Evolutionary conservation across 2,113 vertebrate species (phyloP).

Genomic region (Centropus bengalensis): DNA sequence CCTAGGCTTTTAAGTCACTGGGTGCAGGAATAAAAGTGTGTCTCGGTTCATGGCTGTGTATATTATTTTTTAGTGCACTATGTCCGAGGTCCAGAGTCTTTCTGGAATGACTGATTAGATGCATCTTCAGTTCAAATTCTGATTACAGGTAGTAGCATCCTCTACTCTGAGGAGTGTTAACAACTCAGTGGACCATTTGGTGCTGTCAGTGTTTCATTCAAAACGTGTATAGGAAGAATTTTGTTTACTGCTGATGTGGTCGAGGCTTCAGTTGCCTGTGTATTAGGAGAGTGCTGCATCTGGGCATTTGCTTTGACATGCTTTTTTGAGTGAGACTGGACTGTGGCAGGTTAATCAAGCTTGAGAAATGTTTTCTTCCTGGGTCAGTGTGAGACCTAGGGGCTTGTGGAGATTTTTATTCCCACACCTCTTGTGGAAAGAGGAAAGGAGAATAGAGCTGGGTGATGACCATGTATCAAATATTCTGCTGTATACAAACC

Average conservation of each 20-base stretch:
- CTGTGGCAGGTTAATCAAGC: not conserved
- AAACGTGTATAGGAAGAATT: not conserved
- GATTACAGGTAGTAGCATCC: not conserved
- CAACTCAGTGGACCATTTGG: not conserved
- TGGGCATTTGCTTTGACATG: not conserved
- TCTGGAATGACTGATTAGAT: not conserved
- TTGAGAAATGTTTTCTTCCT: not conserved
- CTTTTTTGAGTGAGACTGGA: not conserved
- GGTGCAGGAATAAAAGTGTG: not conserved
- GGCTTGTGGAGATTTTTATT: not conserved
- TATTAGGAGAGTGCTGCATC: not conserved
- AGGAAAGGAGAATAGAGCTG: not conserved
- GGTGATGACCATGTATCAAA: not conserved
- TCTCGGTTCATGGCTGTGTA: not conserved
- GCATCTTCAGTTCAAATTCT: not conserved
- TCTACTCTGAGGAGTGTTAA: not conserved
- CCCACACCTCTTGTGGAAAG: not conserved
- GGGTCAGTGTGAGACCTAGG: not conserved
- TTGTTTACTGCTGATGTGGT: not conserved
- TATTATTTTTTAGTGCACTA: not conserved
- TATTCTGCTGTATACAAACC: not conserved
- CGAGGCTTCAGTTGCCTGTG: not conserved
- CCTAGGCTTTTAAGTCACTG: not conserved
- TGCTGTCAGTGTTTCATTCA: not conserved
- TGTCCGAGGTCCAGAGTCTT: not conserved